Evolutionary conservation across 2,888 invertebrate genomes (phyloP).

Genomic region (Campopleginae sp.): DNA sequence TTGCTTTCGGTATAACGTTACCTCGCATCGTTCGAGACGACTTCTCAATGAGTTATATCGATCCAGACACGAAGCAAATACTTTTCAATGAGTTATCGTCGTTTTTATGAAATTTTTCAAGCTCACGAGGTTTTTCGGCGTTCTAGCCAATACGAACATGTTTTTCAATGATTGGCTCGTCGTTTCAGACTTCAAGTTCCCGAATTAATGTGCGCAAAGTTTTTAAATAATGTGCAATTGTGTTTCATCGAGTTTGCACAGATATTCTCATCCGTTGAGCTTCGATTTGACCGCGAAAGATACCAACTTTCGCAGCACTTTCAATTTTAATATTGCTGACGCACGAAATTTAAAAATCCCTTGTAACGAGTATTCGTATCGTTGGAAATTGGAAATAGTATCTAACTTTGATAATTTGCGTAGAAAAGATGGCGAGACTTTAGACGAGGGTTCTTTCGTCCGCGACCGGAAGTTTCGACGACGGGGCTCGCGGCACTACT

Average conservation of each 20-base stretch:
- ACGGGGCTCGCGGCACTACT: conserved; percentile 73
- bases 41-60: neutral
- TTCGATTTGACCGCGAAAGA: neutral
- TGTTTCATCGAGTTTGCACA: neutral
- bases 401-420: conserved; percentile 1
- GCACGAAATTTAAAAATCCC: too few species aligned
- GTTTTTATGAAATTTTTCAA: neutral
- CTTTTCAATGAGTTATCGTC: neutral
- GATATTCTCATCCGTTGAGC: neutral
- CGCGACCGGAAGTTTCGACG: conserved; percentile 54
- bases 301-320: neutral
- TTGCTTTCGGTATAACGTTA: neutral
- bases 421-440: conserved; percentile 32
- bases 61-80: neutral
- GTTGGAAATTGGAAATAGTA: neutral
- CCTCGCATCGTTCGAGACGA: conserved; percentile 8
- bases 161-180: neutral
- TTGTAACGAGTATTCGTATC: neutral
- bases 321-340: neutral
- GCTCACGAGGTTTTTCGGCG: neutral
- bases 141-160: neutral
- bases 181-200: neutral
- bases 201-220: neutral
- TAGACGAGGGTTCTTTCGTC: neutral
- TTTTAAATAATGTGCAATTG: neutral